A percentile compares a stretch with the other conserved stretches of the same genome.
These are phyloP conservation scores for Heliornis fulica DNA, from an alignment of 2,113 vertebrate genomes.

Conservation along the genomic window DNA sequence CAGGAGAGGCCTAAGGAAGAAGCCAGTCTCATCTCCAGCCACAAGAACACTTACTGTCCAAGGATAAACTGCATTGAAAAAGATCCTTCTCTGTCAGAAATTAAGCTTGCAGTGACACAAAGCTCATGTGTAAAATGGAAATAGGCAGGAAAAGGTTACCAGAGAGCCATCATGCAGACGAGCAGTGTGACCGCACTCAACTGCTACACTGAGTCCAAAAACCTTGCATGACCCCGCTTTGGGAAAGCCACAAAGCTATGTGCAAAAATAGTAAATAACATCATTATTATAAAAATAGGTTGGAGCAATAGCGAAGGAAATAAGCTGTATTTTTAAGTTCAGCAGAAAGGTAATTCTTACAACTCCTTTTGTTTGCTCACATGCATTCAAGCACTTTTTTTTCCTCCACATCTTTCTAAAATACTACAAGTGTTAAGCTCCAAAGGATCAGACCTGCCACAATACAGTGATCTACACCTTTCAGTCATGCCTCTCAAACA, in stretches of 20 bases:
- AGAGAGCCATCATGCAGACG: background rate
- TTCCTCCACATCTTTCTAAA: background rate
- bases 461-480: fast-evolving
- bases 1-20: background rate
- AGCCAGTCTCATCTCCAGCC: background rate
- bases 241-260: background rate
- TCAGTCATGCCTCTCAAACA: background rate
- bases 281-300: too few species aligned
- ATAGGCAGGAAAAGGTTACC: background rate
- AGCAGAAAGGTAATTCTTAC: background rate
- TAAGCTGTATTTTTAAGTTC: background rate
- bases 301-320: background rate
- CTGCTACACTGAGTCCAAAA: background rate
- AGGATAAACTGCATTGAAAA: background rate
- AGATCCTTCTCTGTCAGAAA: background rate
- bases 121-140: background rate
- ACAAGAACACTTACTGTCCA: background rate
- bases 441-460: background rate
- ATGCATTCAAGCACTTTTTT: background rate
- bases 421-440: too few species aligned
- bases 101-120: background rate
- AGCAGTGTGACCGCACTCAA: background rate
- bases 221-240: background rate
- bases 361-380: background rate
- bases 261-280: background rate